Conservation (phyloP, 2,113 vertebrate species). For the Percopsis transmontana region DNA sequence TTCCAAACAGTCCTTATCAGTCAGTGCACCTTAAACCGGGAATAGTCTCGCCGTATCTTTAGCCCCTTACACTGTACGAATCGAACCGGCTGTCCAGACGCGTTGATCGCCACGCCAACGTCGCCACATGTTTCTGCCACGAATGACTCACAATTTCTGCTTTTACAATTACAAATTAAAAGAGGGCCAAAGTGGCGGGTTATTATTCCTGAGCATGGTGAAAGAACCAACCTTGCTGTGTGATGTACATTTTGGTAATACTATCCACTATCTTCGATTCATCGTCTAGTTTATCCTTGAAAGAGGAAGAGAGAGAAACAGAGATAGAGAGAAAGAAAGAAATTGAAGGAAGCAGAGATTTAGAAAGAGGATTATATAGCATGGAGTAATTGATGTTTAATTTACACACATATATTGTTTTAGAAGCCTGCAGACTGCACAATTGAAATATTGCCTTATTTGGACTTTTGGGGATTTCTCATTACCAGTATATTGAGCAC, state of each 20-base stretch:
- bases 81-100: no score
- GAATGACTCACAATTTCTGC: no score
- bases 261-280: not conserved
- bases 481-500: conserved; percentile 66
- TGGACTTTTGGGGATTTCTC: not conserved
- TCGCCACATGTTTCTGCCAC: no score
- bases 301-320: conserved; percentile 4
- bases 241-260: not conserved
- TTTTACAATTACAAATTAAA: no score
- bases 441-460: not conserved
- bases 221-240: conserved; percentile 31
- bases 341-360: not conserved
- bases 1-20: no score
- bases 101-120: no score
- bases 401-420: not conserved
- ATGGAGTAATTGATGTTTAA: not conserved
- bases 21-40: no score
- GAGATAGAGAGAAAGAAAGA: conserved; percentile 10
- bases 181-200: no score
- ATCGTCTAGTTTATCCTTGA: conserved; percentile 28
- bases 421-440: not conserved
- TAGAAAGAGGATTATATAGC: not conserved
- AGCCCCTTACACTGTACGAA: no score
- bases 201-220: no score
- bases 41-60: no score